These are phyloP conservation scores for Neodiprion fabricii DNA, from an alignment of 1,140 invertebrate species.

Conservation along the genomic window DNA sequence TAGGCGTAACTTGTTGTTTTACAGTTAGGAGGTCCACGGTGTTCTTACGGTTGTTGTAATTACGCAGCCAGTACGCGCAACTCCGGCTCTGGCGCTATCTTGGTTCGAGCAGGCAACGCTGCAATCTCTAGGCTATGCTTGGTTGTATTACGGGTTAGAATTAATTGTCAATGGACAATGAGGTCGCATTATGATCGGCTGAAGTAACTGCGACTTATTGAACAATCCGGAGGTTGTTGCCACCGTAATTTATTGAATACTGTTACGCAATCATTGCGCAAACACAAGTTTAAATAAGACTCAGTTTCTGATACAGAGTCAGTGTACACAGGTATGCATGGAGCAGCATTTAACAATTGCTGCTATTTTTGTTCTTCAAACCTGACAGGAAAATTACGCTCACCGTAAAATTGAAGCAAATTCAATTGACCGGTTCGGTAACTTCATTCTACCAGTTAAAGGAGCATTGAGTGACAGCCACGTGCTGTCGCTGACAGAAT, in stretches of 20 bases:
- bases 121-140: neutral
- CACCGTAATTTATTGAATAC: neutral
- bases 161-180: neutral
- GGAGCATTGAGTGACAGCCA: slow-evolving; percentile 13
- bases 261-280: neutral
- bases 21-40: slow-evolving; percentile 1
- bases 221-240: neutral
- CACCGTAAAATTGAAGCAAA: slow-evolving; percentile 1
- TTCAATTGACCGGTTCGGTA: slow-evolving; percentile 2
- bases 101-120: neutral
- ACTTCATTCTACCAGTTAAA: slow-evolving; percentile 8
- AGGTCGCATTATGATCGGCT: neutral
- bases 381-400: slow-evolving; percentile 2
- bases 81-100: neutral
- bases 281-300: neutral
- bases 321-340: neutral
- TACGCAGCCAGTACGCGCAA: neutral
- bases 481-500: slow-evolving; percentile 8
- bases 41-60: slow-evolving; percentile 3
- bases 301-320: neutral
- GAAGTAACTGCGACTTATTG: neutral
- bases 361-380: neutral
- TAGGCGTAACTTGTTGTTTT: neutral
- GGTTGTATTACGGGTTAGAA: neutral
- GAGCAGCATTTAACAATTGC: too few relatives aligned